Conservation (phyloP, 2,888 invertebrate genomes). For the Abrostola triplasia region DNA sequence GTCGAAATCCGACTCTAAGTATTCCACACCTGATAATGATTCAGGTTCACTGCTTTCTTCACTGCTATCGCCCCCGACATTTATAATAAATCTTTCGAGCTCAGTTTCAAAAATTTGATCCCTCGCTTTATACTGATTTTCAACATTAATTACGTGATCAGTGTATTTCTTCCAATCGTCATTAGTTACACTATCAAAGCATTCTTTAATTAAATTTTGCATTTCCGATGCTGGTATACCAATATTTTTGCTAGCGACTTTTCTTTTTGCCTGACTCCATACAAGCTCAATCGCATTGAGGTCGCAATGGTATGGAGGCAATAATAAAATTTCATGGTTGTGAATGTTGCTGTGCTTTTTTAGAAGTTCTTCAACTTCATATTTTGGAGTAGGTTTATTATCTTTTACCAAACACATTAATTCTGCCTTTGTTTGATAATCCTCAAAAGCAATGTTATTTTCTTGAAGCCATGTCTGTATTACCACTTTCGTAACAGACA, state of each 20-base stretch:
- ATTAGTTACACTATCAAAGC: background rate
- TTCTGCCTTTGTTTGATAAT: background rate
- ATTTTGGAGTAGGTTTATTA: too few species aligned
- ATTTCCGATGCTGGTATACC: background rate
- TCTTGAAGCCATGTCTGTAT: conserved; percentile 24
- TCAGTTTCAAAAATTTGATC: too few species aligned
- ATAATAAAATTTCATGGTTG: background rate
- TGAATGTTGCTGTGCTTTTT: background rate
- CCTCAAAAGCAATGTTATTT: conserved; percentile 23
- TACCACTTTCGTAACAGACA: conserved; percentile 15
- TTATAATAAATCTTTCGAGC: too few species aligned
- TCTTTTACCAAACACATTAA: too few species aligned
- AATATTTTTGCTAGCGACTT: background rate
- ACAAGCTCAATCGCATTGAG: background rate
- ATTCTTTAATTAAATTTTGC: background rate
- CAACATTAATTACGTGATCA: background rate
- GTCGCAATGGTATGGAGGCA: background rate
- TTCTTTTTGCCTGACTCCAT: background rate
- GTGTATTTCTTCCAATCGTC: background rate
- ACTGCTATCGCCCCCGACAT: too few species aligned
- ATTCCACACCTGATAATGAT: too few species aligned
- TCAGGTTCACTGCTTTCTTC: too few species aligned
- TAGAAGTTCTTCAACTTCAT: too few species aligned
- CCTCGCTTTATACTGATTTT: too few species aligned
- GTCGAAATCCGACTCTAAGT: too few species aligned